Conservation (phyloP, 2,113 vertebrate species). For the Regulus satrapa region DNA sequence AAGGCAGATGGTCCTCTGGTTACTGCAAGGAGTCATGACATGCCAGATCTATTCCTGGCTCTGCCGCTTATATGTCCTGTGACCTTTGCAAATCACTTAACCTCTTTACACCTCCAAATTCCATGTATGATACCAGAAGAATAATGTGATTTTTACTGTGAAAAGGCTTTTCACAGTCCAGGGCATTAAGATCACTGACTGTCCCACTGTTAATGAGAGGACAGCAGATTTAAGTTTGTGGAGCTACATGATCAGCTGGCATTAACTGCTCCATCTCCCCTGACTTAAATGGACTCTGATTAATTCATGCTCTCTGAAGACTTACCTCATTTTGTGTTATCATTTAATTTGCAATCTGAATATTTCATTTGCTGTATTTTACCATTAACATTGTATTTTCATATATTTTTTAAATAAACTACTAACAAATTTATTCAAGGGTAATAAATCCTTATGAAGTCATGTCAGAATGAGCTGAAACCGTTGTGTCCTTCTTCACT, state of each 20-base stretch:
- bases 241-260: background rate
- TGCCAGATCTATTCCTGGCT: constrained; percentile 8
- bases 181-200: background rate
- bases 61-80: background rate
- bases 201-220: background rate
- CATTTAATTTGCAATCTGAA: background rate
- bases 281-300: background rate
- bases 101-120: background rate
- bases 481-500: background rate
- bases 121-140: background rate
- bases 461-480: background rate
- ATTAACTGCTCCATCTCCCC: background rate
- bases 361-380: background rate
- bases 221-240: background rate
- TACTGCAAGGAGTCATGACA: background rate
- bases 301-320: background rate
- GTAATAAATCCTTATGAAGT: background rate
- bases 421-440: background rate
- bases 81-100: constrained; percentile 16
- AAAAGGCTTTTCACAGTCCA: background rate
- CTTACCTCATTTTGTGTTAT: background rate
- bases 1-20: constrained; percentile 36
- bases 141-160: background rate
- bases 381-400: background rate
- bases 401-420: background rate